phyloP scores from a whole-genome alignment of 2,113 vertebrate genomes.

The Calyptommatus sinebrachiatus region DNA sequence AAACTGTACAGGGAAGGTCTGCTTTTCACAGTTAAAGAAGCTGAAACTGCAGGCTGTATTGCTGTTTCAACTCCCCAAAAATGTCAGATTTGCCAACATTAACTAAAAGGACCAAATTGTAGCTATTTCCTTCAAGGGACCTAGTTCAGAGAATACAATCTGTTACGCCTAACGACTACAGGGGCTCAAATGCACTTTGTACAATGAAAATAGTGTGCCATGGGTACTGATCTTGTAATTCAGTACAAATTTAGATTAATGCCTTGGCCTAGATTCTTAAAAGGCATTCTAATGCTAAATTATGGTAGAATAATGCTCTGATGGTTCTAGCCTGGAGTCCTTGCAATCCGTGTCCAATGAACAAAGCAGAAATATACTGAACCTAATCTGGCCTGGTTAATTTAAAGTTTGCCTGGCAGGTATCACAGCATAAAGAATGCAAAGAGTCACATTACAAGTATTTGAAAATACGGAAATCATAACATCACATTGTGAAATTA shows the following conservation, averaged over 20 bases:
- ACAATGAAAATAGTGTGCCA: background rate
- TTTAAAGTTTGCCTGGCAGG: background rate
- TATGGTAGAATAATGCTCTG: background rate
- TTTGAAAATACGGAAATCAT: background rate
- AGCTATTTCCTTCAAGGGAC: background rate
- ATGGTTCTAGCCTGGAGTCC: background rate
- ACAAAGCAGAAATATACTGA: background rate
- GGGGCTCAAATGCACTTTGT: background rate
- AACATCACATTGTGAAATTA: background rate
- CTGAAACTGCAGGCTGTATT: background rate
- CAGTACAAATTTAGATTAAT: background rate
- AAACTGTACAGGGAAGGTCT: background rate
- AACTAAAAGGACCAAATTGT: background rate
- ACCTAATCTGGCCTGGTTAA: background rate
- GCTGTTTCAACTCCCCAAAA: background rate
- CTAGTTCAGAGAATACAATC: background rate
- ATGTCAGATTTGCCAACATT: background rate
- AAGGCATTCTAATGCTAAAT: background rate
- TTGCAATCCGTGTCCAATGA: background rate
- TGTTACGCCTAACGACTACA: background rate
- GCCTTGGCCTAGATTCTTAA: background rate
- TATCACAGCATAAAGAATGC: background rate
- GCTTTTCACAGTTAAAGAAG: background rate
- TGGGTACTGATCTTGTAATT: background rate
- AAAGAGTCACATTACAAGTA: background rate